Conservation (phyloP, 2,113 vertebrate species). For the Odontesthes bonariensis region DNA sequence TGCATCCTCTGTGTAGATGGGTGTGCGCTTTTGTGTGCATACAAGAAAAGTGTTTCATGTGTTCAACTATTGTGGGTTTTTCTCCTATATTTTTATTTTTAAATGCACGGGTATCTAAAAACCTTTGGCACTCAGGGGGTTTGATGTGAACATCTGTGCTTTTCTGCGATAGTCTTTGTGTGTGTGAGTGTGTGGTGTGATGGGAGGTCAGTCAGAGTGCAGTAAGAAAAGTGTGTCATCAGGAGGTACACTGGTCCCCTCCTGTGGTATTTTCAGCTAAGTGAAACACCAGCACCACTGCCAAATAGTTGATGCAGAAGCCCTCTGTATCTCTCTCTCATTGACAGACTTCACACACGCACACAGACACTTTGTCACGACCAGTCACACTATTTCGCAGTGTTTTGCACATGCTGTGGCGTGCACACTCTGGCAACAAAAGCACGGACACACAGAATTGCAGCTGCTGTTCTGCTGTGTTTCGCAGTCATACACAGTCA, state of each 20-base stretch:
- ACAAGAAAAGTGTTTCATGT: background rate
- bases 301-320: conserved; percentile 60
- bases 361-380: conserved; percentile 38
- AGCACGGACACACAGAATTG: background rate
- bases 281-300: conserved; percentile 50
- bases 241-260: conserved; percentile 37
- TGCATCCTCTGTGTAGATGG: background rate
- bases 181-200: conserved; percentile 14
- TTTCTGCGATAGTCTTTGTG: background rate
- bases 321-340: conserved; percentile 14
- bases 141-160: background rate
- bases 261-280: conserved; percentile 49
- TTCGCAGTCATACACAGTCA: conserved; percentile 6
- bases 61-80: background rate
- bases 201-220: conserved; percentile 69
- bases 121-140: background rate
- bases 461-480: conserved; percentile 5
- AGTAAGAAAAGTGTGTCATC: conserved; percentile 58
- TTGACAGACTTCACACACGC: conserved; percentile 37
- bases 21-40: background rate
- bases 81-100: background rate
- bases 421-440: background rate
- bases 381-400: conserved; percentile 19
- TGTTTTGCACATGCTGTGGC: conserved; percentile 21
- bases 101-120: background rate